phyloP scores from a whole-genome alignment of 1,140 invertebrate species.

The Neodiprion fabricii region DNA sequence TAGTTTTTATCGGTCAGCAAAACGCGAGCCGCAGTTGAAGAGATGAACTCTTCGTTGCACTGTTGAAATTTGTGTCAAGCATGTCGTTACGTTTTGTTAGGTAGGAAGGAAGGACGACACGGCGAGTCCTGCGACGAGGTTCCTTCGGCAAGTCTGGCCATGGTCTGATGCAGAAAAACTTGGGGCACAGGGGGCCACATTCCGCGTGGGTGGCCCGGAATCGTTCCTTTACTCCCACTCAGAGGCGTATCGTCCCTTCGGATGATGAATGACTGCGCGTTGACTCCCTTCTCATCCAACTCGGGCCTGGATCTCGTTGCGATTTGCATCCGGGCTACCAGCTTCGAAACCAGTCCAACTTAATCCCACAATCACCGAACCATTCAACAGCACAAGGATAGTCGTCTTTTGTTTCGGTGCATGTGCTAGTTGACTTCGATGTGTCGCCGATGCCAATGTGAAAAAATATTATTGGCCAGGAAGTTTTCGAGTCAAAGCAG shows the following conservation, averaged over 20 bases:
- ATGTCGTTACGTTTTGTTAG: neutral
- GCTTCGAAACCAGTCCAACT: neutral
- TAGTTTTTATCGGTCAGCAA: too few species aligned
- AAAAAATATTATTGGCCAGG: too few species aligned
- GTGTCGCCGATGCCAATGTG: too few species aligned
- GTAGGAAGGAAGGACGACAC: neutral
- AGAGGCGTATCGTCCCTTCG: slow-evolving; percentile 26
- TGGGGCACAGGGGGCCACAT: slow-evolving; percentile 9
- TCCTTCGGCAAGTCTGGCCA: slow-evolving; percentile 19
- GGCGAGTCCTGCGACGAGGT: neutral
- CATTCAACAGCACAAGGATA: neutral
- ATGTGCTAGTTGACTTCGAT: too few species aligned
- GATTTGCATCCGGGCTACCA: slow-evolving; percentile 35
- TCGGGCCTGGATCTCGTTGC: slow-evolving; percentile 29
- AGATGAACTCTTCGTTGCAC: too few species aligned
- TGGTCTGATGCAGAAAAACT: neutral
- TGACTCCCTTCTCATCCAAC: slow-evolving; percentile 22
- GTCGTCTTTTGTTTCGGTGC: too few species aligned
- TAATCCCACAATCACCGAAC: neutral
- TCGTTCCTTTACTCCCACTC: slow-evolving; percentile 14
- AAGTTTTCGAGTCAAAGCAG: too few species aligned
- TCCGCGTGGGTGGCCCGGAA: slow-evolving; percentile 48
- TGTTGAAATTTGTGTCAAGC: neutral
- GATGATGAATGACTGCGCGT: slow-evolving; percentile 45
- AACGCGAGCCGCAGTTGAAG: too few species aligned